These are phyloP conservation scores for Oligia strigilis DNA, from an alignment of 2,888 invertebrate genomes.

Conservation along the genomic window DNA sequence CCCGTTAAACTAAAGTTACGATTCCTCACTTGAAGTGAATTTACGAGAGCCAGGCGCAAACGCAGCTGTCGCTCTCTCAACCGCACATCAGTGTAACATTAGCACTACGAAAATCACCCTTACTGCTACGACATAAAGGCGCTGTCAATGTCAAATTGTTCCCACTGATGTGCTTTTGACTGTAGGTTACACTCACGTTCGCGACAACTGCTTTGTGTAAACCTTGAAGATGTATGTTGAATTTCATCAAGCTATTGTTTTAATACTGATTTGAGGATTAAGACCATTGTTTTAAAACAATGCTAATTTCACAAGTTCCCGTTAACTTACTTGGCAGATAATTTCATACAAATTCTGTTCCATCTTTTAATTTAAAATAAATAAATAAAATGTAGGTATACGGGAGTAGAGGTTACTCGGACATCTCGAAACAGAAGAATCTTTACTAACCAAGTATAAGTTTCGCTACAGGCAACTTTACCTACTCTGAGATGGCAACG, in stretches of 20 bases:
- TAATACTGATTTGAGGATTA: constrained; percentile 23
- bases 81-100: background rate
- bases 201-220: constrained; percentile 70
- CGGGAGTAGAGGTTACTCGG: background rate
- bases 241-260: constrained; percentile 52
- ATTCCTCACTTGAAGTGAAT: constrained; percentile 66
- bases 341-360: background rate
- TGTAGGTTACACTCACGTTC: constrained; percentile 61
- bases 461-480: background rate
- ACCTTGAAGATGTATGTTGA: constrained; percentile 55
- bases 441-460: background rate
- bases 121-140: background rate
- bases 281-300: constrained; percentile 9
- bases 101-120: background rate
- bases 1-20: constrained; percentile 62
- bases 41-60: constrained; percentile 73
- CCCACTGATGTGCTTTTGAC: background rate
- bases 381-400: too few relatives aligned
- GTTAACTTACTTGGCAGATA: background rate
- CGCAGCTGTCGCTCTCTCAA: constrained; percentile 75
- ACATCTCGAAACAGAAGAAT: background rate
- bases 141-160: background rate
- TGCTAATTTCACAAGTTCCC: background rate
- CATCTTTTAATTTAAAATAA: too few relatives aligned
- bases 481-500: background rate